Percentiles rank a stretch among this genome's conserved stretches.
Evolutionary conservation across 1,140 invertebrate species (phyloP).

Genomic region (Drosophila mauritiana): DNA sequence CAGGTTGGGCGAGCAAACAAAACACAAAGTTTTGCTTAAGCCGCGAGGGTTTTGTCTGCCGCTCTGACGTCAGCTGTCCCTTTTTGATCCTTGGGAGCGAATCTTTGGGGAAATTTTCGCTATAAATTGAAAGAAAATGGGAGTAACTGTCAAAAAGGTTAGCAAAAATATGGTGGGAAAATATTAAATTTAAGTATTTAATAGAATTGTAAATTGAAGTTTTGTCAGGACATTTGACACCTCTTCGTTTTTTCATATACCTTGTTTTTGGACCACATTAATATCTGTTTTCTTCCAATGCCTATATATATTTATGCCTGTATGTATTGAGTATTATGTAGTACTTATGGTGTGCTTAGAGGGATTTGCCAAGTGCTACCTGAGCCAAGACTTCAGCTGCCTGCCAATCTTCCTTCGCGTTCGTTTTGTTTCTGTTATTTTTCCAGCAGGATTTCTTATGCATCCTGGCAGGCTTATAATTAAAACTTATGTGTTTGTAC

Average conservation of each 20-base stretch:
- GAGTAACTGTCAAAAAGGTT: conserved; percentile 16
- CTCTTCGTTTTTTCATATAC: not conserved
- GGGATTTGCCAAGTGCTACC: conserved; percentile 65
- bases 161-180: conserved; percentile 11
- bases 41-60: conserved; percentile 47
- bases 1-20: conserved; percentile 24
- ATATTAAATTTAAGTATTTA: not conserved
- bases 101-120: conserved; percentile 52
- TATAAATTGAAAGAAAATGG: conserved; percentile 4
- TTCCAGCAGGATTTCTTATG: conserved; percentile 24
- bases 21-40: conserved; percentile 51
- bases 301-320: conserved; percentile 24
- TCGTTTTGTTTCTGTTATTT: conserved; percentile 3
- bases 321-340: conserved; percentile 71
- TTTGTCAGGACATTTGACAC: not conserved
- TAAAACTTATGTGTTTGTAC: conserved; percentile 69
- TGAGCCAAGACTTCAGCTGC: conserved; percentile 33
- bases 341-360: conserved; percentile 71
- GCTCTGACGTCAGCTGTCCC: conserved; percentile 60
- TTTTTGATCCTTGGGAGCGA: conserved; percentile 14
- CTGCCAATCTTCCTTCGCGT: conserved; percentile 14
- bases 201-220: not conserved
- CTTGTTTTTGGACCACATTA: too few species aligned
- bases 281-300: not conserved
- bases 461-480: conserved; percentile 59